A percentile compares a stretch with the other conserved stretches of the same genome.
Conservation (phyloP, 2,113 vertebrate genomes). For the Vidua macroura region DNA sequence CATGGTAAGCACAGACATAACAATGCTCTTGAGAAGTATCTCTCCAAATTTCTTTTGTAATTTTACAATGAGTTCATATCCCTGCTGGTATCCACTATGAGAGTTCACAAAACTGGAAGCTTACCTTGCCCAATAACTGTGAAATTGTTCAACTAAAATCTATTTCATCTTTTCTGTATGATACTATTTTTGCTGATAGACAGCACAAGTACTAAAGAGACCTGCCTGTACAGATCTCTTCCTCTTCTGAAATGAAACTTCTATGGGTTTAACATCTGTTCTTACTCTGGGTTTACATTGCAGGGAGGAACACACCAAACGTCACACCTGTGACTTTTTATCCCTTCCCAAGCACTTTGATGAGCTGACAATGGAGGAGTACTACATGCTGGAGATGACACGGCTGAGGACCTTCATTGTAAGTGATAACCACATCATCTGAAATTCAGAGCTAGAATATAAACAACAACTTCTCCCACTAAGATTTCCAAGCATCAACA, state of each 20-base stretch:
- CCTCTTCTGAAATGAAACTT: background rate
- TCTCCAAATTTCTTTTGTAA: background rate
- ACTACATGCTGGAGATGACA: slow-evolving; percentile 73
- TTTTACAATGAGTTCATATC: background rate
- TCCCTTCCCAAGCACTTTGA: slow-evolving; percentile 64
- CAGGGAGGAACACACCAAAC: slow-evolving; percentile 76
- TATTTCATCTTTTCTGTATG: background rate
- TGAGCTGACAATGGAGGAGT: slow-evolving; percentile 77
- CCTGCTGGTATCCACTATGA: background rate
- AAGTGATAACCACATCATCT: background rate
- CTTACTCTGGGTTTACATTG: background rate
- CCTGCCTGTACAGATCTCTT: background rate
- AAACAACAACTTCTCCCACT: background rate
- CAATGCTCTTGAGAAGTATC: background rate
- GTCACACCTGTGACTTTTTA: slow-evolving; percentile 75
- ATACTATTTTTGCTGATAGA: background rate
- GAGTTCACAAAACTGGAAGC: background rate
- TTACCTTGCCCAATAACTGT: background rate
- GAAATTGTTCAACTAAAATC: background rate
- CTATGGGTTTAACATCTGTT: background rate
- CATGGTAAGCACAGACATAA: slow-evolving; percentile 57
- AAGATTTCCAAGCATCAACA: background rate
- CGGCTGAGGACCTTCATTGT: slow-evolving; percentile 76
- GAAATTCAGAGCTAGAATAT: background rate
- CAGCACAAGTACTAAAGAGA: background rate